phyloP scores from a whole-genome alignment of 2,888 invertebrate species.

The Protophormia terraenovae region DNA sequence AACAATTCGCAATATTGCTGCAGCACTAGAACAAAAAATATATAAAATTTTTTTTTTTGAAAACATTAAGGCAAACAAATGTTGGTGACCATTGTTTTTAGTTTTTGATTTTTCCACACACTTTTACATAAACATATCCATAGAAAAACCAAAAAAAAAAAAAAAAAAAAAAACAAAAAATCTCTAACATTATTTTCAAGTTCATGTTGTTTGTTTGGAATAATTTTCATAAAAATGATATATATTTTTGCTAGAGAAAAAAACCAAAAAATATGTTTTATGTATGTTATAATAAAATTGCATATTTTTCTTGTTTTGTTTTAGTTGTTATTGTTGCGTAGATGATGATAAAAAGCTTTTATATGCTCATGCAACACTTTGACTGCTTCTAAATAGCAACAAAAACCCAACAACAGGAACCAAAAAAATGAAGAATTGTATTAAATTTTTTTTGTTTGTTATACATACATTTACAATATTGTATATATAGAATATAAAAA shows the following conservation, averaged over 20 bases:
- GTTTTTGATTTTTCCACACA: conserved; percentile 23
- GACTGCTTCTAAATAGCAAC: conserved; percentile 1
- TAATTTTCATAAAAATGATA: conserved; percentile 60
- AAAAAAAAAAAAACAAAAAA: too few species aligned
- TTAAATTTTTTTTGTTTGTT: too few species aligned
- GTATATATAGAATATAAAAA: conserved; percentile 8
- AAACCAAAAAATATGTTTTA: conserved; percentile 60
- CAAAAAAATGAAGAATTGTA: too few species aligned
- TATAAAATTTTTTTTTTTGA: too few species aligned
- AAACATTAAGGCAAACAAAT: conserved; percentile 20
- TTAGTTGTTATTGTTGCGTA: conserved; percentile 49
- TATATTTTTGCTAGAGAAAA: conserved; percentile 31
- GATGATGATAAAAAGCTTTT: conserved; percentile 68
- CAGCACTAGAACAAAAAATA: conserved; percentile 25
- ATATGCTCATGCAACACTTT: conserved; percentile 64
- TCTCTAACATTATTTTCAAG: conserved; percentile 54
- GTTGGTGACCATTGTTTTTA: conserved; percentile 60
- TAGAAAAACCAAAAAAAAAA: too few species aligned
- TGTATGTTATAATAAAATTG: conserved; percentile 58
- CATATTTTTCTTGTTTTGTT: conserved; percentile 54
- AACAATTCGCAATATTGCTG: conserved; percentile 68
- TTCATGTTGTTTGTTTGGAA: conserved; percentile 60
- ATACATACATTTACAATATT: conserved; percentile 11
- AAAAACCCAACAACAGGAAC: conserved; percentile 38
- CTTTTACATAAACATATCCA: neutral